Evolutionary conservation across 2,113 vertebrate species (phyloP).

Genomic region (Vombatus ursinus): DNA sequence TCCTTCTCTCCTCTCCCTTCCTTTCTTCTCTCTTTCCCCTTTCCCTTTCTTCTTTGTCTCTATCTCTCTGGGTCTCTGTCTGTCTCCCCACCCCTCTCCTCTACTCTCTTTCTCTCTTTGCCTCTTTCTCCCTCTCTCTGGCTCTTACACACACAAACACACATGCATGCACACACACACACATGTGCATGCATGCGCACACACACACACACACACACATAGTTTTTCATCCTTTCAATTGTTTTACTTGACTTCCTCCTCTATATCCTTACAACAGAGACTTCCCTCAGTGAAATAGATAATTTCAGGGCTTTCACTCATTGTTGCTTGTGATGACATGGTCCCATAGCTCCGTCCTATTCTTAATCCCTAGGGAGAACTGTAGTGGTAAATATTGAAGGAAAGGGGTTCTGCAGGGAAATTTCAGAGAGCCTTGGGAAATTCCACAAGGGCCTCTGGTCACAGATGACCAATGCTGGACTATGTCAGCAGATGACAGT

Average conservation of each 20-base stretch:
- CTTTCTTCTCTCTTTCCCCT: neutral
- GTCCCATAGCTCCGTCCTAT: neutral
- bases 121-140: neutral
- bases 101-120: neutral
- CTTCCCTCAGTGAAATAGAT: neutral
- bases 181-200: too few relatives aligned
- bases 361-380: constrained; percentile 1
- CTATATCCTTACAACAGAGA: neutral
- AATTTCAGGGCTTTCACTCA: neutral
- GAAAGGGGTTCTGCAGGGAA: constrained; percentile 60
- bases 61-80: neutral
- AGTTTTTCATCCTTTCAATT: neutral
- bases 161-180: too few relatives aligned
- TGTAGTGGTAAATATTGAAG: constrained; percentile 21
- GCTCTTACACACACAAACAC: neutral
- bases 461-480: constrained; percentile 31
- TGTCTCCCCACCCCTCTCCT: neutral
- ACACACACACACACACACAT: too few relatives aligned
- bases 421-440: constrained; percentile 65
- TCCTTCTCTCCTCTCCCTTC: too few relatives aligned
- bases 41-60: neutral
- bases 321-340: neutral
- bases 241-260: neutral
- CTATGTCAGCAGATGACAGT: constrained; percentile 7
- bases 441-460: constrained; percentile 53